Evolutionary conservation across 1,140 invertebrate genomes (phyloP), one percentile per base, ranked within the genome.

Genomic region (Drosophila aff.): DNA sequence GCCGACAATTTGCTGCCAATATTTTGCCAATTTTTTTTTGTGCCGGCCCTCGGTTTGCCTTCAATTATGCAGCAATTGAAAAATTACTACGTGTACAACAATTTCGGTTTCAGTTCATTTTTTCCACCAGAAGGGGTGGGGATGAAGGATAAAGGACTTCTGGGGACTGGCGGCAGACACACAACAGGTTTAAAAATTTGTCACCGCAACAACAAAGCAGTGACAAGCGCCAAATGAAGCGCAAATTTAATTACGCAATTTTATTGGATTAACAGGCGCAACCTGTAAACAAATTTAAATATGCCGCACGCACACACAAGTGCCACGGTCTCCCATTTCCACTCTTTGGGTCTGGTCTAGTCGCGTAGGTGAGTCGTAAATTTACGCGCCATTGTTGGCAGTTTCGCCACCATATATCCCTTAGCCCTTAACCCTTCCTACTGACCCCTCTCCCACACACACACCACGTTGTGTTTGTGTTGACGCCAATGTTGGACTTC

Each of bases 1-100:
- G 52, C 61, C 75, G 75, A 85, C 85, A 84, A 90, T 89, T 89
- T 89, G 78, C 77, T 90, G 85, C 68, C 85, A 90, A 90, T 90
- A 90, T 90, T 89, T 85, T 76, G 64, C 60, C 50, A 57, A 63
- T 67, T 71, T 83, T 81, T 81, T 82, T 81, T 75, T 64, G 52
- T 15, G 8, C 23, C 33, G 15, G 53, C 23, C 36, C 23, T 47
- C 60, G 68, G 60, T 67, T 65, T 81, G 78, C 81, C 84, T 90
- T 81, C 84, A 90, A 89, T 89, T 89, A 89, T 92, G 86, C 85
- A 81, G 76, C 90, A 92, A 92, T 92, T 92, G 90, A 92, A 92
- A 92, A 92, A 92, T 92, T 92, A 92, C 90, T 86, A 87, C 84
- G 85, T 89, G 84, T 76, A 74, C 77, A 81, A 61, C 84, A 55